A percentile compares a stretch with the other conserved stretches of the same genome.
Conservation (phyloP, 2,113 vertebrate genomes). For the Rissa tridactyla region DNA sequence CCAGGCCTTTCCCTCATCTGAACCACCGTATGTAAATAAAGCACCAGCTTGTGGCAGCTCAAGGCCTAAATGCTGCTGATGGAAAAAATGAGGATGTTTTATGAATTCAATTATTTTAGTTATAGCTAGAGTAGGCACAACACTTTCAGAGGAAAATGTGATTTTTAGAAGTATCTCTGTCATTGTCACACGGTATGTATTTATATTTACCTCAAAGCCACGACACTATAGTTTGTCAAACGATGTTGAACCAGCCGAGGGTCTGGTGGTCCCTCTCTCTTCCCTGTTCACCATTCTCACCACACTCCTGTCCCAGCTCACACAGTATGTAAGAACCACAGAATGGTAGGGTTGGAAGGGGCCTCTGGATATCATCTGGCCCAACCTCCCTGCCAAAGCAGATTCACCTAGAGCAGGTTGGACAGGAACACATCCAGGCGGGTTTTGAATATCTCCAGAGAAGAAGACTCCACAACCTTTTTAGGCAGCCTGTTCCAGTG, state of each 20-base stretch:
- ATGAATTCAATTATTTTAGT: too few relatives aligned
- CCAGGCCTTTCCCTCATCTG: not conserved
- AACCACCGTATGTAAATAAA: fast-evolving
- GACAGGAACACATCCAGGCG: not conserved
- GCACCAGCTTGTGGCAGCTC: not conserved
- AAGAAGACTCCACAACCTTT: not conserved
- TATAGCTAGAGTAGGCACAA: fast-evolving
- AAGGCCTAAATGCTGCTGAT: fast-evolving
- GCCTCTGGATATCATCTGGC: not conserved
- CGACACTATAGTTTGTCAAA: fast-evolving
- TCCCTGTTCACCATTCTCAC: fast-evolving
- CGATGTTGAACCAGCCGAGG: fast-evolving
- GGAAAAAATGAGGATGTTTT: not conserved
- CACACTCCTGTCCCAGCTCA: fast-evolving
- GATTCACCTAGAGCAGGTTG: not conserved
- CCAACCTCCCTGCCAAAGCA: not conserved
- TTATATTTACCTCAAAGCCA: not conserved
- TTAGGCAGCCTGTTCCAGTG: not conserved
- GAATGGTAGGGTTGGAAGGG: not conserved
- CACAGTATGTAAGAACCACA: fast-evolving
- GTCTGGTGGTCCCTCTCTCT: not conserved
- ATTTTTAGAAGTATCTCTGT: fast-evolving
- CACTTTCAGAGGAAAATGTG: not conserved
- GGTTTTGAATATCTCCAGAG: not conserved
- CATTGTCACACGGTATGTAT: fast-evolving